Conservation (phyloP, 2,113 vertebrate species). For the Spheniscus mendiculus region DNA sequence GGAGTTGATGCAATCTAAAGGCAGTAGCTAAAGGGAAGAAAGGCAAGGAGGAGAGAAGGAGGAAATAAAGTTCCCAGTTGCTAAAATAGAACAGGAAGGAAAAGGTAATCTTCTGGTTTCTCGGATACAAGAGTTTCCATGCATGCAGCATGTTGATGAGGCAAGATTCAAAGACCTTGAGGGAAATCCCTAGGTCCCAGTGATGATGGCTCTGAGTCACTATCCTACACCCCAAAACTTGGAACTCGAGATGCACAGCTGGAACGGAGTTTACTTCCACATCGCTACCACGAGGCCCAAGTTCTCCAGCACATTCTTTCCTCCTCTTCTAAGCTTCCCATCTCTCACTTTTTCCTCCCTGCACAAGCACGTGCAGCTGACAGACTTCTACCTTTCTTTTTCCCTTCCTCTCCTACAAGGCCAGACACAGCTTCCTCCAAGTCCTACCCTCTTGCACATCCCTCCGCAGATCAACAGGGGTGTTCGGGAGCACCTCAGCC, state of each 20-base stretch:
- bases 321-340: neutral
- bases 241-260: neutral
- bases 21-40: slow-evolving; percentile 43
- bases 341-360: neutral
- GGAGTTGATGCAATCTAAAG: slow-evolving; percentile 28
- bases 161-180: slow-evolving; percentile 9
- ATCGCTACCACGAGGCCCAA: neutral
- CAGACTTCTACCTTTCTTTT: neutral
- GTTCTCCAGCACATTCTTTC: neutral
- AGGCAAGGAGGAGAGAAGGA: neutral
- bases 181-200: slow-evolving; percentile 9
- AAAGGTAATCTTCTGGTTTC: slow-evolving; percentile 28
- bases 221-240: neutral
- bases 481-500: neutral
- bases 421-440: neutral
- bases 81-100: slow-evolving; percentile 62
- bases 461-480: neutral
- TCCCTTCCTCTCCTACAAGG: neutral
- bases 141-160: neutral
- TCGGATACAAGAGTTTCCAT: no score
- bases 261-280: neutral
- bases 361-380: neutral
- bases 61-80: slow-evolving; percentile 43
- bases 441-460: neutral
- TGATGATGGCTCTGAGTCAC: neutral